A percentile compares a stretch with the other conserved stretches of the same genome.
These are phyloP conservation scores for Tenthredo amoena DNA, from an alignment of 2,888 invertebrate genomes.

Conservation along the genomic window DNA sequence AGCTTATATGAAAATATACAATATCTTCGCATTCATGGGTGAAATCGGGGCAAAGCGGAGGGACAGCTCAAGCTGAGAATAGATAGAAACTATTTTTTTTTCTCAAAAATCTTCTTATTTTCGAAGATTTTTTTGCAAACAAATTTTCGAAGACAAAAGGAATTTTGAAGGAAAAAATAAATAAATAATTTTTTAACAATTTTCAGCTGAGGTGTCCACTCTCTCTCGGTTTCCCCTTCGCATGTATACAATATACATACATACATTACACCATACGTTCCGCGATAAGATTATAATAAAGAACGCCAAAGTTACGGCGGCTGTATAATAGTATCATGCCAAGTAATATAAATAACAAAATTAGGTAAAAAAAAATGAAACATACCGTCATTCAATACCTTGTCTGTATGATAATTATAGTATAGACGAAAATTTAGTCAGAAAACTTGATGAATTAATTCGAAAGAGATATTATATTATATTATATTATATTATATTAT, in stretches of 20 bases:
- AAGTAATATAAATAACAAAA: neutral
- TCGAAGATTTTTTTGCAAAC: too few relatives aligned
- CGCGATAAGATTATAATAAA: neutral
- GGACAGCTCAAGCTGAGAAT: too few relatives aligned
- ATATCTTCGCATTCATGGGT: neutral
- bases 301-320: neutral
- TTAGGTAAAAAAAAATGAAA: neutral
- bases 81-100: too few relatives aligned
- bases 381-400: neutral
- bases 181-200: too few relatives aligned
- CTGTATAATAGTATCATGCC: neutral
- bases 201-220: too few relatives aligned
- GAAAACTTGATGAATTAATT: neutral
- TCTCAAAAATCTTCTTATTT: too few relatives aligned
- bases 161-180: neutral
- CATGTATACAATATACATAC: neutral
- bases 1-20: neutral
- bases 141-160: too few relatives aligned
- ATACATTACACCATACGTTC: neutral
- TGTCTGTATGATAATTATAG: neutral
- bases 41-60: too few relatives aligned
- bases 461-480: neutral
- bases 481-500: neutral
- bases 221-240: too few relatives aligned
- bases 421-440: neutral